Conservation (phyloP, 2,113 vertebrate genomes). For the Phaethornis superciliosus region DNA sequence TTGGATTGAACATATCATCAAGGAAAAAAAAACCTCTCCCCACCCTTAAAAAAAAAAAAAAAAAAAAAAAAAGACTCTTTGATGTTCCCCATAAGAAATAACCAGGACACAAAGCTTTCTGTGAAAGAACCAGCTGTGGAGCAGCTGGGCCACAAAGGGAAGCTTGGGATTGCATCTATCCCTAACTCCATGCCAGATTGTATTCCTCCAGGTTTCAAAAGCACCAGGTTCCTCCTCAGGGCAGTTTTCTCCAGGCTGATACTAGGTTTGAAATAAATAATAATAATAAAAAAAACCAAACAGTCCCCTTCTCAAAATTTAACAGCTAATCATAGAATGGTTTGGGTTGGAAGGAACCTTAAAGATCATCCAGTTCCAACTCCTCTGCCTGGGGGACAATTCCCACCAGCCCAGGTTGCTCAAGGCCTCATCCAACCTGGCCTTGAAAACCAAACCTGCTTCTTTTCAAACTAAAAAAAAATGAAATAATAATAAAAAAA, state of each 20-base stretch:
- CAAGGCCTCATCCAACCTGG: too few species aligned
- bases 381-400: too few species aligned
- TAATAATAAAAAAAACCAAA: background rate
- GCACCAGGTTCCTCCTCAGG: background rate
- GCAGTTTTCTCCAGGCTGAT: background rate
- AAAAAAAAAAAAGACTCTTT: too few species aligned
- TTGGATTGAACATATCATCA: accelerated
- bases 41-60: background rate
- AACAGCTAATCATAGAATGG: too few species aligned
- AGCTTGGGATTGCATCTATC: background rate
- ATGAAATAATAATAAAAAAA: too few species aligned
- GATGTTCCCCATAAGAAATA: too few species aligned
- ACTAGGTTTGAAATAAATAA: background rate
- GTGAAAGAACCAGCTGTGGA: background rate
- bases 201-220: background rate
- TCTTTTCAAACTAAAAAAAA: background rate
- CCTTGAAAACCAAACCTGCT: background rate
- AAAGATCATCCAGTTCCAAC: too few species aligned
- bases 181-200: accelerated
- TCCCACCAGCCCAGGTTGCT: too few species aligned
- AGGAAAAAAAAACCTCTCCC: background rate
- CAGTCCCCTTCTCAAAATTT: background rate
- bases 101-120: background rate
- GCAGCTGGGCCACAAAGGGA: background rate
- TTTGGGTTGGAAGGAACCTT: too few species aligned